phyloP scores from a whole-genome alignment of 2,888 invertebrate species.

The Pachliopta kotzebuea region DNA sequence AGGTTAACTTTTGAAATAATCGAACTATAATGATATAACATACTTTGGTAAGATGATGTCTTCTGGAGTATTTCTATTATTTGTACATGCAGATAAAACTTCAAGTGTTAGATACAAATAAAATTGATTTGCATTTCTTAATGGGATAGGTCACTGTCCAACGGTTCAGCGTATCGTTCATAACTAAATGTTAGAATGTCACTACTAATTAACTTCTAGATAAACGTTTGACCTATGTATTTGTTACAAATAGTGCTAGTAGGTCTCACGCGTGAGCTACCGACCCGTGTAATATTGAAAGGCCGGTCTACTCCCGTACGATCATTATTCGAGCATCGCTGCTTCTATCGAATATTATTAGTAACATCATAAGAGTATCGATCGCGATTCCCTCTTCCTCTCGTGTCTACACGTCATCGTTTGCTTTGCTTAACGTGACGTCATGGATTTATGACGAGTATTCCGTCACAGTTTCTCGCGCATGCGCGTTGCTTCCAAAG shows the following conservation, averaged over 20 bases:
- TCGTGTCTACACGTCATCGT: conserved; percentile 57
- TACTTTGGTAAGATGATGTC: neutral
- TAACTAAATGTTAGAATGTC: conserved; percentile 46
- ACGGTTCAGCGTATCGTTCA: conserved; percentile 35
- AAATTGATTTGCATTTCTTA: conserved; percentile 14
- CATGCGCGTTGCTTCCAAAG: conserved; percentile 51
- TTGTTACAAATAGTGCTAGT: conserved; percentile 44
- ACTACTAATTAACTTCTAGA: conserved; percentile 51
- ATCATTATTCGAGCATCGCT: conserved; percentile 61
- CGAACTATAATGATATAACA: neutral
- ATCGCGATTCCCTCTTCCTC: conserved; percentile 43
- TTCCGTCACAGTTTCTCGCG: conserved; percentile 54
- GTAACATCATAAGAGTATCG: conserved; percentile 50
- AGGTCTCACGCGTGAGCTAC: conserved; percentile 55
- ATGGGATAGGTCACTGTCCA: conserved; percentile 28
- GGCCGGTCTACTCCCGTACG: conserved; percentile 50
- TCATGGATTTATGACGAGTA: conserved; percentile 51
- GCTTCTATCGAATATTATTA: conserved; percentile 56
- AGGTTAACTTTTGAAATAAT: neutral
- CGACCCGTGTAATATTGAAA: conserved; percentile 64
- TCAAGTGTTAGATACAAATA: conserved; percentile 1
- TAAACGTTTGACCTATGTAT: conserved; percentile 56
- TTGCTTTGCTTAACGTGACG: conserved; percentile 51
- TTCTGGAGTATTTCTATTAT: too few relatives aligned
- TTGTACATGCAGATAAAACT: too few relatives aligned